Evolutionary conservation across 2,888 invertebrate species (phyloP).

Genomic region (Macaria liturata): DNA sequence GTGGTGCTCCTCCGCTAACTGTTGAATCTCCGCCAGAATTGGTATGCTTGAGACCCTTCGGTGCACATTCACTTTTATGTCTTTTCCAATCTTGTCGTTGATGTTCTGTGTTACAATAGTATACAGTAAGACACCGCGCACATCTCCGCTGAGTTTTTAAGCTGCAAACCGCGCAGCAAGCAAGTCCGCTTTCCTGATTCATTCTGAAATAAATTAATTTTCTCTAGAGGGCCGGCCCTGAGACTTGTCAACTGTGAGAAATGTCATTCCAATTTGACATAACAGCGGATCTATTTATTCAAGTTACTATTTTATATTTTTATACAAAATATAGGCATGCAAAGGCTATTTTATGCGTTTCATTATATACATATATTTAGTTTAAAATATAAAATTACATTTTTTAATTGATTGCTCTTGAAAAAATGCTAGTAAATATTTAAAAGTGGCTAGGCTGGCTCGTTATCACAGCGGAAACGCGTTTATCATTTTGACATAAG

Average conservation of each 20-base stretch:
- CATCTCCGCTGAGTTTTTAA: slow-evolving; percentile 87
- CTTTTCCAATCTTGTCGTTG: slow-evolving; percentile 91
- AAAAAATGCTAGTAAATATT: neutral
- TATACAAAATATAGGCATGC: neutral
- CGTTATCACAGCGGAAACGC: no score
- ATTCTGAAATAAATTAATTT: slow-evolving; percentile 71
- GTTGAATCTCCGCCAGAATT: slow-evolving; percentile 52
- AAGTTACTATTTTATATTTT: neutral
- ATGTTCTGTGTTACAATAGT: slow-evolving; percentile 92
- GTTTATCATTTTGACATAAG: no score
- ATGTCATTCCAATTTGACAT: slow-evolving; percentile 50
- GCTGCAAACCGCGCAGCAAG: slow-evolving; percentile 85
- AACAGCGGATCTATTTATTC: slow-evolving; percentile 1
- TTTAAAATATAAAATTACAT: neutral
- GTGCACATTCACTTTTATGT: slow-evolving; percentile 86
- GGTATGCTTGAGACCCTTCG: slow-evolving; percentile 56
- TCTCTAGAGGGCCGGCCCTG: slow-evolving; percentile 57
- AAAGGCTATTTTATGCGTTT: no score
- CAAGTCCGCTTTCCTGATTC: slow-evolving; percentile 72
- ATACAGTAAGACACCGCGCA: slow-evolving; percentile 87
- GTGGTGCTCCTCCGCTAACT: slow-evolving; percentile 48
- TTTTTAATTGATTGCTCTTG: neutral
- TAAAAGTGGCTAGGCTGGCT: neutral
- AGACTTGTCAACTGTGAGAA: slow-evolving; percentile 51
- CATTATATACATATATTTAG: no score